Evolutionary conservation across 2,113 vertebrate species (phyloP).

Genomic region (Alces alces): DNA sequence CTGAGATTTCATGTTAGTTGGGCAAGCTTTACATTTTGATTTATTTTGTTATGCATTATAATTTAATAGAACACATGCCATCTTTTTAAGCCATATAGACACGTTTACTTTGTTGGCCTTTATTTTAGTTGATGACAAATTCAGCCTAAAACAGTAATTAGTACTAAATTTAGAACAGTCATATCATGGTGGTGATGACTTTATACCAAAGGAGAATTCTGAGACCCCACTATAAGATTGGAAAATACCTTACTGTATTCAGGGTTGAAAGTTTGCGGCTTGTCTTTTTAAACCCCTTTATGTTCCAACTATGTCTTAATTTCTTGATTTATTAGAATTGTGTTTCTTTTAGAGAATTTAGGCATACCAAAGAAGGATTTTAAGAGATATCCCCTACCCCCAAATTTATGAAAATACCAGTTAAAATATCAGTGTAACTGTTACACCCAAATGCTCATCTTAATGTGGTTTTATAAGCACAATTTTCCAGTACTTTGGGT

Average conservation of each 20-base stretch:
- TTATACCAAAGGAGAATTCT: background rate
- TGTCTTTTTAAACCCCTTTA: background rate
- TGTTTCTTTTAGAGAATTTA: background rate
- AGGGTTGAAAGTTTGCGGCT: background rate
- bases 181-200: background rate
- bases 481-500: conserved; percentile 4
- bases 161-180: background rate
- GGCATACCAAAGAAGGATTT: background rate
- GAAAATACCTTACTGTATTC: background rate
- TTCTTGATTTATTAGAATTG: conserved; percentile 4
- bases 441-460: background rate
- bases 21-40: background rate
- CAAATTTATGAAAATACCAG: background rate
- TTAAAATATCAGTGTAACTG: conserved; percentile 31
- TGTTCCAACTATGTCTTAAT: background rate
- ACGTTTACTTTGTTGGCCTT: background rate
- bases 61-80: background rate
- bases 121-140: background rate
- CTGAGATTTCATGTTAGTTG: background rate
- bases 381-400: background rate
- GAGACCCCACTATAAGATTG: background rate
- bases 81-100: background rate
- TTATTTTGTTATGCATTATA: background rate
- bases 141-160: background rate
- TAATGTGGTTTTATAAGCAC: conserved; percentile 32